phyloP scores from a whole-genome alignment of 2,113 vertebrate species.

The Cyanocitta stelleri region DNA sequence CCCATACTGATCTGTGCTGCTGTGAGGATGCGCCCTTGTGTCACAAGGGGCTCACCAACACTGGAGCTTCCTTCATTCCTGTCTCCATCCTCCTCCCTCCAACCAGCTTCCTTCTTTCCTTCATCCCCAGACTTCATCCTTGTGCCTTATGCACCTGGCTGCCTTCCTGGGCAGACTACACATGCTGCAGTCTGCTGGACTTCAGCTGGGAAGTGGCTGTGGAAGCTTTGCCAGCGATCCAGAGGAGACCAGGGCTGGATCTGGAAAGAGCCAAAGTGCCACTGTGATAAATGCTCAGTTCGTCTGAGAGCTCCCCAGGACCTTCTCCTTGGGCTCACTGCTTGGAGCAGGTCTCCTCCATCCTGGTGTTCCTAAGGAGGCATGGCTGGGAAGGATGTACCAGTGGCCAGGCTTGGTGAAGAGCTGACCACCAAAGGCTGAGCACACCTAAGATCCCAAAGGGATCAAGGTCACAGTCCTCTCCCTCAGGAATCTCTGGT shows the following conservation, averaged over 20 bases:
- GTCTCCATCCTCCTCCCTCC: neutral
- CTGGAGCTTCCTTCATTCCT: slow-evolving; percentile 15
- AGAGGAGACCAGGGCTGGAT: neutral
- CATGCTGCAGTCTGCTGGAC: neutral
- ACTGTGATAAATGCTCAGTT: neutral
- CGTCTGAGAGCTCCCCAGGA: neutral
- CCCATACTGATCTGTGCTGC: neutral
- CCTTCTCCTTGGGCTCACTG: neutral
- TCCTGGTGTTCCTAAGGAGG: neutral
- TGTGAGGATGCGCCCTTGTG: slow-evolving; percentile 15
- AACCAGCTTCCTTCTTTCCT: neutral
- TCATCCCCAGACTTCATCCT: neutral
- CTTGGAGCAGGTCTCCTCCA: neutral
- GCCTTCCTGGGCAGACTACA: neutral
- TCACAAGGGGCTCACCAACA: slow-evolving; percentile 4
- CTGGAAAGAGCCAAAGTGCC: neutral
- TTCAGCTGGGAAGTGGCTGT: neutral
- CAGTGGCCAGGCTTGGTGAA: neutral
- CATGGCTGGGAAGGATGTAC: neutral
- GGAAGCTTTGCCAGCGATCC: neutral
- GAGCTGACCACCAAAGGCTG: neutral
- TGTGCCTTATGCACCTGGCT: slow-evolving; percentile 15
- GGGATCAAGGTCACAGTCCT: neutral
- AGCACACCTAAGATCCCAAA: neutral
- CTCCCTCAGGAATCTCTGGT: neutral